Conservation (phyloP, 1,140 invertebrate genomes). For the Ostrea edulis region DNA sequence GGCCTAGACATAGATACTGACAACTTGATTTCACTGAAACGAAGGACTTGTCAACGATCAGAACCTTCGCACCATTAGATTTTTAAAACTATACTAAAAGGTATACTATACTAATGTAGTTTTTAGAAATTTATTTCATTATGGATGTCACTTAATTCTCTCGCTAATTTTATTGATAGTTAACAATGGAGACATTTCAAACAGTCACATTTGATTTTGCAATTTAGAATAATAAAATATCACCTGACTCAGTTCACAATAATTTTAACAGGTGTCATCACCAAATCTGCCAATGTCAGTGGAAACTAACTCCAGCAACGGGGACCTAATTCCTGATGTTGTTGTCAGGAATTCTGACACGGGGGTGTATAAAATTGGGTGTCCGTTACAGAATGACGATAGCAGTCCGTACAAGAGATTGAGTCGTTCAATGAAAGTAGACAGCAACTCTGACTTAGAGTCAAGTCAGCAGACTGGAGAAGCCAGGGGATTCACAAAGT, state of each 20-base stretch:
- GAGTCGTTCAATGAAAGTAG: not conserved
- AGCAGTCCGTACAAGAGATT: not conserved
- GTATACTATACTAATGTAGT: too few relatives aligned
- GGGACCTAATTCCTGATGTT: not conserved
- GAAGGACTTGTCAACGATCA: too few relatives aligned
- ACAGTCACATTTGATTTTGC: too few relatives aligned
- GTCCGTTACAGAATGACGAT: not conserved
- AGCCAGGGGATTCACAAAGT: conserved; percentile 6
- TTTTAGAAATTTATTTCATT: too few relatives aligned
- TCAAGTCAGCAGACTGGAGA: not conserved
- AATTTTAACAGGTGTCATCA: not conserved
- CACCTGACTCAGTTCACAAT: not conserved
- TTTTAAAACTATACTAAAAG: too few relatives aligned
- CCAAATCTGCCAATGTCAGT: not conserved
- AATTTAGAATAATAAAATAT: not conserved
- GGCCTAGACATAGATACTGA: too few relatives aligned
- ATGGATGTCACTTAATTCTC: too few relatives aligned
- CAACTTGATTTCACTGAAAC: too few relatives aligned
- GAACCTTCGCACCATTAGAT: too few relatives aligned
- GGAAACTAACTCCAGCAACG: not conserved
- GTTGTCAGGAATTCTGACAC: not conserved
- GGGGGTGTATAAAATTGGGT: not conserved
- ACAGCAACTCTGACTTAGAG: not conserved
- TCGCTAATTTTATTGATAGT: too few relatives aligned
- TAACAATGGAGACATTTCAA: too few relatives aligned